phyloP scores from a whole-genome alignment of 2,797 vertebrate species.

The Pampus argenteus region DNA sequence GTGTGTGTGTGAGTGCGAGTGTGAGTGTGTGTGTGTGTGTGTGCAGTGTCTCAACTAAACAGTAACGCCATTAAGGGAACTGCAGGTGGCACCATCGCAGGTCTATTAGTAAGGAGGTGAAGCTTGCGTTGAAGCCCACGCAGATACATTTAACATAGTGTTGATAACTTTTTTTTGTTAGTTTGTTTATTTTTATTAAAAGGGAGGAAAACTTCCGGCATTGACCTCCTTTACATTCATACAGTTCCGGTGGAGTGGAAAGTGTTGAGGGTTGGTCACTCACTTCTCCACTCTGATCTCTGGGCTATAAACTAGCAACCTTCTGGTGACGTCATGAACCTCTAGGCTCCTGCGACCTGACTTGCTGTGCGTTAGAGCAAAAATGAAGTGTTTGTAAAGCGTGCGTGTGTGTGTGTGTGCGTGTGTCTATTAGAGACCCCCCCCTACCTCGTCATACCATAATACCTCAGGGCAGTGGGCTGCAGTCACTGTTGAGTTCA shows the following conservation, averaged over 20 bases:
- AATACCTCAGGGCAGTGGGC: conserved; percentile 79
- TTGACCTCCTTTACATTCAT: not conserved
- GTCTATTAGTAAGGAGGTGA: not conserved
- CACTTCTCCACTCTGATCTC: conserved; percentile 10
- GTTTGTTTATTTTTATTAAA: too few species aligned
- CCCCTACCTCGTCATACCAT: conserved; percentile 66
- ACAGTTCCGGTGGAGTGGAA: conserved; percentile 6
- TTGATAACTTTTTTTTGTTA: not conserved
- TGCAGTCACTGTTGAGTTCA: conserved; percentile 61
- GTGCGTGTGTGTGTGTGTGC: conserved; percentile 24
- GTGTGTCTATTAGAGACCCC: conserved; percentile 41
- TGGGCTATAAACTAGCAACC: conserved; percentile 16
- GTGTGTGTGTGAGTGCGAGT: conserved; percentile 43
- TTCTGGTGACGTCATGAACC: conserved; percentile 7
- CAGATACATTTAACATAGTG: not conserved
- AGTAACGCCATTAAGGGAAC: conserved; percentile 41
- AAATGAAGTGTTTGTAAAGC: not conserved
- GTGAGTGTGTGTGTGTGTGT: conserved; percentile 1
- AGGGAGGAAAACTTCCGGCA: not conserved
- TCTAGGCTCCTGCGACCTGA: conserved; percentile 32
- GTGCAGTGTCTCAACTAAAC: not conserved
- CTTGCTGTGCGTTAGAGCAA: conserved; percentile 19
- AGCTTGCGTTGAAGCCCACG: too few species aligned
- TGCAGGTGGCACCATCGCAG: conserved; percentile 51
- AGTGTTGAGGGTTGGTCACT: conserved; percentile 22